Evolutionary conservation across 2,888 invertebrate species (phyloP), one percentile per base, ranked within the genome.

Genomic region (Linnaemya tessellans): DNA sequence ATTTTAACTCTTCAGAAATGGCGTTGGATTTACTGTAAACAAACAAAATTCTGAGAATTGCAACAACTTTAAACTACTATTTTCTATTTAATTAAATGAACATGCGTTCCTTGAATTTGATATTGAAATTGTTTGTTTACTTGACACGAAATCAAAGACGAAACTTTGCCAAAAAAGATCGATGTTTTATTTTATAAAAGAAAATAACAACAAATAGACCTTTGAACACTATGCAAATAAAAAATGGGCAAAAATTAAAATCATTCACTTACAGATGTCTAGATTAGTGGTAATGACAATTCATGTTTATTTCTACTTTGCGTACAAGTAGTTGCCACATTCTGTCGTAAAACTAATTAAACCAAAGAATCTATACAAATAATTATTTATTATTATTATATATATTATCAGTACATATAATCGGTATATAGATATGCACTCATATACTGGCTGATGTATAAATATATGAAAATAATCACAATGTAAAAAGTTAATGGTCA

Each of bases 81-180:
- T 58, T 58, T 58, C 10, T 35, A 10, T n/a, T n/a, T 49, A 67
- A 22, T 46, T 22, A 35, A 22, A 13, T 7, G 13, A 2, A 25
- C 18, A 11, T 9, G 13, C 5, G 35, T 38, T 35, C 82, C 73
- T 83, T 86, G 80, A 70, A 71, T 68, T 78, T 84, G 83, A 78
- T 74, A 78, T 84, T 86, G 86, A 86, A 78, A 64, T 80, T 22
- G n/a, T 68, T 41, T 62, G 25, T 70, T 43, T 35, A 71, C 54
- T 65, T 43, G 43, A 64, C 35, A 58, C n/a, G 3, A 43, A 54
- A 75, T 25, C 64, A 65, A 56, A 30, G n/a, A 9, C 35, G 51
- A 43, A 68, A 49, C 35, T 20, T 68, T 68, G 56, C 74, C 51
- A 73, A 80, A 22, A 51, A 54, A 35, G 35, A 13, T 22, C 22